Evolutionary conservation across 1,140 invertebrate genomes (phyloP).

Genomic region (Parapsyche elsis): DNA sequence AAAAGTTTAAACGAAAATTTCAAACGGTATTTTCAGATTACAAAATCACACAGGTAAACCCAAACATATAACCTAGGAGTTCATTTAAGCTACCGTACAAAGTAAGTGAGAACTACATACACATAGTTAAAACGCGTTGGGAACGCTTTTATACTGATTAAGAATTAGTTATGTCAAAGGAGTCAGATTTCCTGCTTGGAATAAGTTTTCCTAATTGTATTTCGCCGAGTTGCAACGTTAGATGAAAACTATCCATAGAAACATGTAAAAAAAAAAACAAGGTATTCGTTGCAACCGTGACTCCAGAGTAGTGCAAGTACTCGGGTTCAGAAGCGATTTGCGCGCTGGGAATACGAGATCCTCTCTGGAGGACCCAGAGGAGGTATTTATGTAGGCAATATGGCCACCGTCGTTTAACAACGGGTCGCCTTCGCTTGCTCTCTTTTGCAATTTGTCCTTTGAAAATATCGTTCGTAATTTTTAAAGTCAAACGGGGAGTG

Average conservation of each 20-base stretch:
- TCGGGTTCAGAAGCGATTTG: slow-evolving; percentile 1
- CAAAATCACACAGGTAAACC: too few species aligned
- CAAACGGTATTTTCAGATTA: too few species aligned
- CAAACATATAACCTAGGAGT: neutral
- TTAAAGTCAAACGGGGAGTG: slow-evolving; percentile 27
- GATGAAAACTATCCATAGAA: neutral
- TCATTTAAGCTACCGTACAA: too few species aligned
- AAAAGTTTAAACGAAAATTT: too few species aligned
- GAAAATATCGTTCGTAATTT: slow-evolving; percentile 38
- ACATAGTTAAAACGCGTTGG: too few species aligned
- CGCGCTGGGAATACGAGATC: neutral
- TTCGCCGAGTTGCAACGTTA: too few species aligned
- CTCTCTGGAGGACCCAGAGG: neutral
- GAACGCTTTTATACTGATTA: too few species aligned
- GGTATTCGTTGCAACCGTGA: neutral
- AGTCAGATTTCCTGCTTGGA: too few species aligned
- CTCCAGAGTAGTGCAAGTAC: neutral
- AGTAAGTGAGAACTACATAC: too few species aligned
- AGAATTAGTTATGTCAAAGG: too few species aligned
- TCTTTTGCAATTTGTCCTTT: slow-evolving; percentile 30
- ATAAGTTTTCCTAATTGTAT: too few species aligned
- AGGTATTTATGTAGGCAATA: slow-evolving; percentile 34
- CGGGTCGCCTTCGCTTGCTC: neutral
- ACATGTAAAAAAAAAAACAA: neutral
- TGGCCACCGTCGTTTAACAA: slow-evolving; percentile 16